Evolutionary conservation across 2,888 invertebrate species (phyloP).

Genomic region (Germaria angustata): DNA sequence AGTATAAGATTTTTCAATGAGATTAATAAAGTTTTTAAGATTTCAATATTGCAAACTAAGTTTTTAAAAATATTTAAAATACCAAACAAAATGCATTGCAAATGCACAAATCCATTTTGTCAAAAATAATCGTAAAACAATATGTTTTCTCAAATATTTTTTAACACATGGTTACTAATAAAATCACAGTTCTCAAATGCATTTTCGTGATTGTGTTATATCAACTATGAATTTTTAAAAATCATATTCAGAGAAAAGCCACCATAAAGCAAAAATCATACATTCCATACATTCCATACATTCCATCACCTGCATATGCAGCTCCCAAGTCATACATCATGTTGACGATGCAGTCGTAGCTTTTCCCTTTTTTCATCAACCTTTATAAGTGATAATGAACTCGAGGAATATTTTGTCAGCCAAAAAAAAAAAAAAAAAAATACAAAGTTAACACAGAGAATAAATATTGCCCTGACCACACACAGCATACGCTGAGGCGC

Average conservation of each 20-base stretch:
- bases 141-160: too few relatives aligned
- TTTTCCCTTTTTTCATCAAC: neutral
- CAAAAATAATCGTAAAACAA: too few relatives aligned
- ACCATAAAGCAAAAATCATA: conserved; percentile 1
- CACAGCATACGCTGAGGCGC: conserved; percentile 46
- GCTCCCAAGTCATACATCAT: neutral
- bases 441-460: conserved; percentile 27
- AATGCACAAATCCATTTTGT: too few relatives aligned
- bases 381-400: conserved; percentile 58
- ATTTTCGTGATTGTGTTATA: neutral
- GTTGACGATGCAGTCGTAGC: neutral
- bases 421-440: neutral
- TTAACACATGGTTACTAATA: neutral
- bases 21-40: too few relatives aligned
- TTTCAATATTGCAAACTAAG: too few relatives aligned
- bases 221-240: neutral
- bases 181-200: neutral
- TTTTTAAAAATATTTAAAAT: too few relatives aligned
- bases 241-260: neutral
- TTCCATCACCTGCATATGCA: neutral
- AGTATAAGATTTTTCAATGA: too few relatives aligned
- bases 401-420: neutral
- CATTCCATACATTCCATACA: too few relatives aligned
- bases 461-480: conserved; percentile 40
- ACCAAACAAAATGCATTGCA: too few relatives aligned